Evolutionary conservation across 2,888 invertebrate species (phyloP).

Genomic region (Scaptomyza flava): DNA sequence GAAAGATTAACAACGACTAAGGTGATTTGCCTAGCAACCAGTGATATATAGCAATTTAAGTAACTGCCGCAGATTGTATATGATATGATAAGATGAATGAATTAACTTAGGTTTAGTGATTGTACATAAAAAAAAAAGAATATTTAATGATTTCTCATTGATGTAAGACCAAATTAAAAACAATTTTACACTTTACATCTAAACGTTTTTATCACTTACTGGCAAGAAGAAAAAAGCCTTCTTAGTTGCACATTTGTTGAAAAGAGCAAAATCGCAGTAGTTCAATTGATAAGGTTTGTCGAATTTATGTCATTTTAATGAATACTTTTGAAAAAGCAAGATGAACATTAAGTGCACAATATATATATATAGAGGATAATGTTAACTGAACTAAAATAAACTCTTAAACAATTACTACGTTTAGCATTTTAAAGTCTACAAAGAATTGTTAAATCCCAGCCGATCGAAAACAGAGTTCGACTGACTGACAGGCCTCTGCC

Average conservation of each 20-base stretch:
- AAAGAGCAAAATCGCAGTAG: too few relatives aligned
- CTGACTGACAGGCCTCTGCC: slow-evolving; percentile 25
- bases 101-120: slow-evolving; percentile 25
- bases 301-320: background rate
- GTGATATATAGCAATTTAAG: slow-evolving; percentile 73
- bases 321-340: background rate
- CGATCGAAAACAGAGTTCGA: slow-evolving; percentile 81
- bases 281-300: background rate
- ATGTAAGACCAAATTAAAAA: slow-evolving; percentile 34
- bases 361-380: slow-evolving; percentile 19
- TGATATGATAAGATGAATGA: slow-evolving; percentile 10
- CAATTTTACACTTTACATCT: background rate
- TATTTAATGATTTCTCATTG: slow-evolving; percentile 6
- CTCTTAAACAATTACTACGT: slow-evolving; percentile 35
- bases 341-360: slow-evolving; percentile 6
- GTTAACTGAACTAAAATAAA: slow-evolving; percentile 32
- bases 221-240: too few relatives aligned
- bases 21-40: slow-evolving; percentile 76
- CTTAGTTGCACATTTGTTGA: too few relatives aligned
- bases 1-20: background rate
- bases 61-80: slow-evolving; percentile 53
- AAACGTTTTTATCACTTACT: background rate
- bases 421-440: slow-evolving; percentile 42
- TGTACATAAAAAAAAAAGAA: slow-evolving; percentile 54
- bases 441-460: slow-evolving; percentile 79